Conservation (phyloP, 2,113 vertebrate genomes). For the Poecilia latipinna region DNA sequence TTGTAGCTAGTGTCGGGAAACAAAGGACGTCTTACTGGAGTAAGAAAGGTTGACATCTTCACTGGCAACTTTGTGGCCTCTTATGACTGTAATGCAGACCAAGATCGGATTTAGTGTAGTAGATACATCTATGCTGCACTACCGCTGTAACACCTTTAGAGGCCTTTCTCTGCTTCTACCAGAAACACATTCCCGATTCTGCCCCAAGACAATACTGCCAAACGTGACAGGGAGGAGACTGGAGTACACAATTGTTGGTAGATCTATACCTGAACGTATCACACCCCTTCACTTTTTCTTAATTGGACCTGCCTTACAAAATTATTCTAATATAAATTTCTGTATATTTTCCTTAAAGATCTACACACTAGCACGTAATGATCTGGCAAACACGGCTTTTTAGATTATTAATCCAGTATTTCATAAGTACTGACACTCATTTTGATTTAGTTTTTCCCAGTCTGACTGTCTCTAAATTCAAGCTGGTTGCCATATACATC, state of each 20-base stretch:
- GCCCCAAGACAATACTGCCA: conserved; percentile 21
- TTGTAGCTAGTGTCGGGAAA: conserved; percentile 16
- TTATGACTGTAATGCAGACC: conserved; percentile 16
- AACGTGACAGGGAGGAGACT: conserved; percentile 53
- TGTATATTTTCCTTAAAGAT: background rate
- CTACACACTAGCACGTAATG: too few species aligned
- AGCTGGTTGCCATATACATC: too few species aligned
- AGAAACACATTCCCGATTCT: conserved; percentile 33
- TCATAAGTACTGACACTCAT: too few species aligned
- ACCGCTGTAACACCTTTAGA: conserved; percentile 56
- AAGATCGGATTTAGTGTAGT: conserved; percentile 8
- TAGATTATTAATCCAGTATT: too few species aligned
- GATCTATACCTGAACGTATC: conserved; percentile 20
- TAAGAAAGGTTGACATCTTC: conserved; percentile 28
- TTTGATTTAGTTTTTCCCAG: background rate
- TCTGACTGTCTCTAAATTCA: too few species aligned
- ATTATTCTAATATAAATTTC: background rate
- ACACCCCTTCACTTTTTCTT: background rate
- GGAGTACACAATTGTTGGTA: conserved; percentile 54
- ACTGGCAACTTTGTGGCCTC: conserved; percentile 26
- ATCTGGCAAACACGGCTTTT: too few species aligned
- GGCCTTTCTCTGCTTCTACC: conserved; percentile 33
- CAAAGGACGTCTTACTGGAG: conserved; percentile 31
- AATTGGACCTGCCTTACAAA: background rate
- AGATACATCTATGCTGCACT: conserved; percentile 10